phyloP scores from a whole-genome alignment of 2,797 vertebrate species.

The Sebastes melanostomus region DNA sequence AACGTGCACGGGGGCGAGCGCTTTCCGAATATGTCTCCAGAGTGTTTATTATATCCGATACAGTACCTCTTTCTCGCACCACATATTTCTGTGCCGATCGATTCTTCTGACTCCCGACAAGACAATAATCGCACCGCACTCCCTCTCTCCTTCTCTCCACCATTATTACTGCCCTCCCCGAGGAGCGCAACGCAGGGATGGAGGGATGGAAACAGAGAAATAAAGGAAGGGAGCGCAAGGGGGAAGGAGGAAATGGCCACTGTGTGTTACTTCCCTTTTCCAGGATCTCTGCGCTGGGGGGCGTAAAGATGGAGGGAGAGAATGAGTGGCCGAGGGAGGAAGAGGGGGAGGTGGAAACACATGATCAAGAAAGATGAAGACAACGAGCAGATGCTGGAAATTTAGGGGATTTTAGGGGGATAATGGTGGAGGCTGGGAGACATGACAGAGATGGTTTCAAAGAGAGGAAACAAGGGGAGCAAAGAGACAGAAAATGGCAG shows the following conservation, averaged over 20 bases:
- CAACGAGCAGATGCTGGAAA: conserved; percentile 17
- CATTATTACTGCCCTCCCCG: conserved; percentile 93
- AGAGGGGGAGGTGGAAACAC: conserved; percentile 26
- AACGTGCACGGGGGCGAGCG: conserved; percentile 38
- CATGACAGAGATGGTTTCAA: conserved; percentile 45
- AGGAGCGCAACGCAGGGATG: conserved; percentile 65
- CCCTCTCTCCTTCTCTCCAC: conserved; percentile 87
- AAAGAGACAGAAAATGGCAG: conserved; percentile 37
- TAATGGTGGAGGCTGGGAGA: conserved; percentile 41
- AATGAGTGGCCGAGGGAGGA: conserved; percentile 9
- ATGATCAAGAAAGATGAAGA: conserved; percentile 29
- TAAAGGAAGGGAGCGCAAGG: conserved; percentile 55
- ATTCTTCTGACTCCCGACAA: conserved; percentile 98
- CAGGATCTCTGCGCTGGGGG: conserved; percentile 35
- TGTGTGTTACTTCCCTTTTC: conserved; percentile 51
- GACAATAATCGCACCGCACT: conserved; percentile 91
- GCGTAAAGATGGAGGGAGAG: conserved; percentile 22
- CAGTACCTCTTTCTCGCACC: conserved; percentile 92
- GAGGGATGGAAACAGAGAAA: conserved; percentile 71
- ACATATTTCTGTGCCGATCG: conserved; percentile 97
- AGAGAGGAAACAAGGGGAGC: conserved; percentile 40
- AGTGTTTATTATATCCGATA: conserved; percentile 96
- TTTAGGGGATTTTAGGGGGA: conserved; percentile 26
- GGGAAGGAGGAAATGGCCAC: conserved; percentile 63
- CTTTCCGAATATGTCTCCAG: conserved; percentile 77